Base-by-base conservation (phyloP, 2,888 invertebrate species). In the Magallana nippona region DNA sequence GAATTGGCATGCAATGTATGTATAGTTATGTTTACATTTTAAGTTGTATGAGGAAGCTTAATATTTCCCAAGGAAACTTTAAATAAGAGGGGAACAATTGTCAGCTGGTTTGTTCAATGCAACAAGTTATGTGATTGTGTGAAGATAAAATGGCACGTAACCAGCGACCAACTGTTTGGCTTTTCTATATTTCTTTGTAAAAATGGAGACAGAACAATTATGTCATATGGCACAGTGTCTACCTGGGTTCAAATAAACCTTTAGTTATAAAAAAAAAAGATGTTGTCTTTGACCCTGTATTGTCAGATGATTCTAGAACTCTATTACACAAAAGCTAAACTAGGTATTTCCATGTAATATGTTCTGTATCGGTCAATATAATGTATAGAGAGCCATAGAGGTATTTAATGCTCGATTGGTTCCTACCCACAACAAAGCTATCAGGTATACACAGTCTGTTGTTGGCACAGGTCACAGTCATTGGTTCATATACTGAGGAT, bases 381-480 rank as follows among this genome's bases (percentile, higher is more conserved):
- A 13, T 22, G 27, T 22, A 71, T 32, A 71, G 27, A 27, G 27
- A 71, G 27, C 71, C 19, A 71, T 71, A 71, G 71, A 71, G 71
- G 71, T 71, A 71, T 71, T 71, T 71, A 71, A 71, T 71, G 71
- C 71, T 71, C 32, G 27, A 71, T 71, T 71, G 71, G 27, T 71
- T 27, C 32, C 71, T 27, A 71, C 71, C 71, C 71, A 27, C 22
- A 71, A 71, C 71, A 27, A 32, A 32, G 27, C 15, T 71, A 71
- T 71, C 71, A 71, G 71, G 71, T 71, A 71, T 71, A 71, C 22
- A 15, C 71, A 22, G 27, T 27, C 71, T 27, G 27, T 19, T 22
- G 27, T 63, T 63, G 63, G 71, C 71, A 71, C 27, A 27, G 71
- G 71, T 71, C 71, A 71, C 27, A 17, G 60, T 19, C n/a, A 60